Conservation (phyloP, 2,797 vertebrate species). For the Etheostoma nigrum region DNA sequence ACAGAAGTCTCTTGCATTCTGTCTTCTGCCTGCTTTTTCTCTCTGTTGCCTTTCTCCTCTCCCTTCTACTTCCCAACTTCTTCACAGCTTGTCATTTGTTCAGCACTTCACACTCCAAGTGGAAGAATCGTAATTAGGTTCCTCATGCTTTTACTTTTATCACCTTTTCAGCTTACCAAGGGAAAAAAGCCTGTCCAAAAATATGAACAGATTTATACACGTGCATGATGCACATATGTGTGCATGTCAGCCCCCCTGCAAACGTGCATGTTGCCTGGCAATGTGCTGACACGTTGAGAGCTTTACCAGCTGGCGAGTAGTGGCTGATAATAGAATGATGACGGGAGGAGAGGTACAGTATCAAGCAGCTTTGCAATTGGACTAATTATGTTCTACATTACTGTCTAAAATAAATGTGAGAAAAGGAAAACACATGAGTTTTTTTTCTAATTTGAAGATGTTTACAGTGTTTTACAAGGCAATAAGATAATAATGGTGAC, state of each 20-base stretch:
- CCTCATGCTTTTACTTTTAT: constrained; percentile 27
- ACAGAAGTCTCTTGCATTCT: constrained; percentile 51
- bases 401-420: constrained; percentile 9
- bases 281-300: constrained; percentile 21
- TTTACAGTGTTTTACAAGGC: background rate
- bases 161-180: constrained; percentile 15
- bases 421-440: background rate
- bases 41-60: constrained; percentile 10
- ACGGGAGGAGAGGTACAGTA: constrained; percentile 16
- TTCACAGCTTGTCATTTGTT: constrained; percentile 61
- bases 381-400: constrained; percentile 27
- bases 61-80: constrained; percentile 24
- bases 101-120: constrained; percentile 28
- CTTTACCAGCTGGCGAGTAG: background rate
- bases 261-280: constrained; percentile 7
- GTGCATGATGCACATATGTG: background rate
- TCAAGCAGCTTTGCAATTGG: background rate
- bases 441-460: background rate
- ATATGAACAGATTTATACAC: background rate
- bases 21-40: constrained; percentile 29
- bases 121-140: constrained; percentile 44
- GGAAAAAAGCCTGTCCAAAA: background rate
- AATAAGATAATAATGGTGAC: background rate
- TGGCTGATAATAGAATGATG: constrained; percentile 45
- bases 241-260: background rate